Base-by-base conservation (phyloP, 2,888 invertebrate genomes). In the Mayetiola destructor region DNA sequence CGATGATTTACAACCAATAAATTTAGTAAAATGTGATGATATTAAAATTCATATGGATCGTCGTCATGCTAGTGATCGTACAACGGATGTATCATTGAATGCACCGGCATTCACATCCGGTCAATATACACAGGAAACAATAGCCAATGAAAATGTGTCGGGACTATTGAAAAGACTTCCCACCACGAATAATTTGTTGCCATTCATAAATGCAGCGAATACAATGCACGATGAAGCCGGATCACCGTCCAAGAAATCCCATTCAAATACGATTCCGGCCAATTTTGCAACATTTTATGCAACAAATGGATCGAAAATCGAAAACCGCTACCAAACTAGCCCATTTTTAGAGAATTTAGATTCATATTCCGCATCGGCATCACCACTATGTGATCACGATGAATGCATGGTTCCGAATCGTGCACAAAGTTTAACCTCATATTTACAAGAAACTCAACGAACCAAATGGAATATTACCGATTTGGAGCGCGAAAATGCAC, bases 401-500 rank as follows among this genome's bases (percentile, higher is more conserved):
- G 27, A 48, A n/a, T 48, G 48, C 9, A 35, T 57, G 20, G 72
- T 74, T 58, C 82, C 83, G 2, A 68, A 69, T 2, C 76, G 80
- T 66, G 84, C 85, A 1, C 86, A 88, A 71, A 84, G 82, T 63
- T 71, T 88, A 40, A 78, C 80, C 6, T 80, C 81, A 53, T 88
- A 85, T 67, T 70, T 88, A 30, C 80, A 84, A 2, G 83, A 84
- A 20, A 80, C 82, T 54, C 81, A 84, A 62, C 82, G 84, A 65
- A 76, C 81, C 30, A 77, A 80, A 60, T 75, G 80, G 20, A 84
- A 84, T 65, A 42, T 30, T 2, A 88, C 86, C 0, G 86, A 87
- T 65, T 72, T 88, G 59, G 88, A 88, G 65, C 73, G 88, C 66
- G 89, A 90, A 72, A 89, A 89, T 72, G 88, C 88, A 0, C 89